A percentile compares a stretch with the other conserved stretches of the same genome.
phyloP scores from a whole-genome alignment of 2,797 vertebrate species.

The Muscicapa comitata region DNA sequence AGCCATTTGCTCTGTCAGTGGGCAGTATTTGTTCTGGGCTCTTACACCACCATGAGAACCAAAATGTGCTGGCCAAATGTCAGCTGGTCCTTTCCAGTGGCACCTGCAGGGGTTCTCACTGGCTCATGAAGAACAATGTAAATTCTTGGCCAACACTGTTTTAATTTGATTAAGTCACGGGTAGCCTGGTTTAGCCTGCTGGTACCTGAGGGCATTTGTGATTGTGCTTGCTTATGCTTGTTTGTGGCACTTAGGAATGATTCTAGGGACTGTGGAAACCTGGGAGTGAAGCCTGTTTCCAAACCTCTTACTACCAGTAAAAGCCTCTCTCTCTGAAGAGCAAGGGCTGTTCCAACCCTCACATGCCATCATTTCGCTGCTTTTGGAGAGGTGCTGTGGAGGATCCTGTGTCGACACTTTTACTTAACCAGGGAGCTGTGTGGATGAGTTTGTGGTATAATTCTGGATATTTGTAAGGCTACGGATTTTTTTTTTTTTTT shows the following conservation, averaged over 20 bases:
- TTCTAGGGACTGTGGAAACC: not conserved
- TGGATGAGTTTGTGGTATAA: not conserved
- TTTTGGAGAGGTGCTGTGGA: not conserved
- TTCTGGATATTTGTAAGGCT: not conserved
- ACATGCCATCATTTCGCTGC: not conserved
- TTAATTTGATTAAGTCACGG: not conserved
- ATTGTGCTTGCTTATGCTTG: not conserved
- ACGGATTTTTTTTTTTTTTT: not conserved
- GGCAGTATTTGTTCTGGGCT: not conserved
- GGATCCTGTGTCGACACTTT: not conserved
- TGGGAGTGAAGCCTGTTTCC: not conserved
- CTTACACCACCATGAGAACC: rapidly evolving
- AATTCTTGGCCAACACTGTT: not conserved
- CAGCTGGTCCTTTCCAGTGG: not conserved
- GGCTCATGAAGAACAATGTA: rapidly evolving
- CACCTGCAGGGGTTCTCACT: not conserved
- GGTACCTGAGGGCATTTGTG: not conserved
- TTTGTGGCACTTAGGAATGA: not conserved
- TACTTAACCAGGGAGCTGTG: rapidly evolving
- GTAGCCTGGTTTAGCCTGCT: not conserved
- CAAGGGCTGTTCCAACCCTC: not conserved
- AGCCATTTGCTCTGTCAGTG: not conserved
- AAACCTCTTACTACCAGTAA: not conserved
- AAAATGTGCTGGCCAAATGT: not conserved
- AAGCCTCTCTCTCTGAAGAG: not conserved